These are phyloP conservation scores for Cataglyphis livida DNA, from an alignment of 2,888 invertebrate genomes.

Conservation along the genomic window DNA sequence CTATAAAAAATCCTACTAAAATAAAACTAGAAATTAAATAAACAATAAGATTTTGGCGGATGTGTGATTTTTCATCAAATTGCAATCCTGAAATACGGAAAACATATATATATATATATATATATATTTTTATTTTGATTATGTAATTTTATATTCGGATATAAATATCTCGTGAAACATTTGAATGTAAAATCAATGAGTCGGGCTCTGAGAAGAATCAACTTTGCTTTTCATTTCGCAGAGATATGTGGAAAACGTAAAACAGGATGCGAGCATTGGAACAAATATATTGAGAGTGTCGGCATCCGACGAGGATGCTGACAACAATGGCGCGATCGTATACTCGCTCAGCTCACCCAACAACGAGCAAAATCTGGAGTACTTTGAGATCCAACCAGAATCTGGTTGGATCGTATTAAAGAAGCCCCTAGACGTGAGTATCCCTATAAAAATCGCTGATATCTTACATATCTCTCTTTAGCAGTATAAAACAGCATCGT, in stretches of 20 bases:
- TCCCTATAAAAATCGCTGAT: conserved; percentile 72
- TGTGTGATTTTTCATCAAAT: not conserved
- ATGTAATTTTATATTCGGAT: not conserved
- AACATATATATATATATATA: too few species aligned
- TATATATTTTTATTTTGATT: not conserved
- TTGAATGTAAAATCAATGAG: not conserved
- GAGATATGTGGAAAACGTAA: conserved; percentile 99
- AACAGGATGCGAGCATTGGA: conserved; percentile 98
- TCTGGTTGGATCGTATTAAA: conserved; percentile 98
- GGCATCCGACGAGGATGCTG: conserved; percentile 98
- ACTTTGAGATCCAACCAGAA: conserved; percentile 98
- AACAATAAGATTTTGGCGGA: not conserved
- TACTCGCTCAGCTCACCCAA: conserved; percentile 96
- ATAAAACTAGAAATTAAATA: not conserved
- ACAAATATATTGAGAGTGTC: conserved; percentile 97
- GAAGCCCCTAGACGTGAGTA: conserved; percentile 98
- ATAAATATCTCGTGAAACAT: not conserved
- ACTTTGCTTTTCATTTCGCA: conserved; percentile 85
- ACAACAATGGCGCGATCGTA: conserved; percentile 97
- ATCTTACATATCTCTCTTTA: conserved; percentile 69
- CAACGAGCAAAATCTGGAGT: conserved; percentile 93
- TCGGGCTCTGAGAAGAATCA: not conserved
- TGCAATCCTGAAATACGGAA: not conserved
- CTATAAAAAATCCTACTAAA: not conserved
- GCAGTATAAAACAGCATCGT: conserved; percentile 64